These are phyloP conservation scores for Cirrhinus molitorella DNA, from an alignment of 2,797 vertebrate species.

Conservation along the genomic window DNA sequence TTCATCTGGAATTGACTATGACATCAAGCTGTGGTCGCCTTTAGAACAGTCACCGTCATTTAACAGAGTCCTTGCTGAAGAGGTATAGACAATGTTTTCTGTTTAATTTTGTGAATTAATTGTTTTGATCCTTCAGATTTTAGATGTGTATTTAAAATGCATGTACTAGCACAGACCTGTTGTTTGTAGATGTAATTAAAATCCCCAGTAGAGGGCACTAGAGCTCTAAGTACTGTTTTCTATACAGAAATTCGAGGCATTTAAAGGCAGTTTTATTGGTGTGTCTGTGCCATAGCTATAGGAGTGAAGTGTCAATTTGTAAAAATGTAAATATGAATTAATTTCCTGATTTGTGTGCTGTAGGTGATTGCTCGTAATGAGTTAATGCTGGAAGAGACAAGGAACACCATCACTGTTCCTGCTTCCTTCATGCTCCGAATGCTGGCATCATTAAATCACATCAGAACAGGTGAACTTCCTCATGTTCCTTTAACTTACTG, in stretches of 20 bases:
- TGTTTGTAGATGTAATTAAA: background rate
- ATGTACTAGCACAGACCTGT: background rate
- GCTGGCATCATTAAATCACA: constrained; percentile 96
- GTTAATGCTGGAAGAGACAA: constrained; percentile 97
- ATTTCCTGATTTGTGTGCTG: constrained; percentile 9
- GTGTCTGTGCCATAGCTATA: background rate
- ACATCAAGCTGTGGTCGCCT: constrained; percentile 99
- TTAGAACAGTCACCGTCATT: constrained; percentile 91
- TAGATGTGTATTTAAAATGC: background rate
- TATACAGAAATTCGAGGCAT: background rate
- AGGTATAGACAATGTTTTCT: constrained; percentile 79
- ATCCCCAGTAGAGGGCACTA: constrained; percentile 53
- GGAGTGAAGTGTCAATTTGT: background rate
- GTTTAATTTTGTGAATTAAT: background rate
- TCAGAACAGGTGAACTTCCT: constrained; percentile 82
- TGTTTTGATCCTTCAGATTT: background rate
- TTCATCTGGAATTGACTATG: constrained; percentile 98
- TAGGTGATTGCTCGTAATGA: constrained; percentile 98
- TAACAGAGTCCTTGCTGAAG: constrained; percentile 94
- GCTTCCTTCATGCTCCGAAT: constrained; percentile 99
- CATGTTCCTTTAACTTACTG: background rate
- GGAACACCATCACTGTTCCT: constrained; percentile 98
- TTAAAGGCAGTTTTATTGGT: background rate
- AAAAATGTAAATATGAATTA: background rate
- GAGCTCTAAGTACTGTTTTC: constrained; percentile 7